Percentiles rank a stretch among this genome's conserved stretches.
phyloP scores from a whole-genome alignment of 2,113 vertebrate species.

The Sebastes schlegelii region DNA sequence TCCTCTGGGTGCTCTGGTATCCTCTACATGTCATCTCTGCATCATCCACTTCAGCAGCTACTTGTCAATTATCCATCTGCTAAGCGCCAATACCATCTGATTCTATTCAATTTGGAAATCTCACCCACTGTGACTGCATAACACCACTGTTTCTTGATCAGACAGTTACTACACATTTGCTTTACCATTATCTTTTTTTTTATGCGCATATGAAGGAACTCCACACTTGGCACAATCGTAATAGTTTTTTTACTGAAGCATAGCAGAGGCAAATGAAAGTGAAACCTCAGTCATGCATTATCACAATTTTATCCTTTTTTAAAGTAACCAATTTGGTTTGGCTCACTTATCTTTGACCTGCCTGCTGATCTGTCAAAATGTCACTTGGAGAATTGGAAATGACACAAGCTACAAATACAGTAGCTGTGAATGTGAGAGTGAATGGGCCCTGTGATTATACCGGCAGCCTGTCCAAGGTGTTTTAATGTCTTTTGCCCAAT shows the following conservation, averaged over 20 bases:
- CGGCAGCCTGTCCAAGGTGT: neutral
- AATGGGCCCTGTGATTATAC: conserved; percentile 15
- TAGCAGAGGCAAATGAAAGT: conserved; percentile 4
- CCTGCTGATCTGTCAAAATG: conserved; percentile 23
- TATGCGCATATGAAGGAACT: neutral
- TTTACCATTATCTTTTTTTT: neutral
- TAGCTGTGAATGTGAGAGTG: conserved; percentile 5
- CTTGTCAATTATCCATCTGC: conserved; percentile 38
- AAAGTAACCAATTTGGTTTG: conserved; percentile 26
- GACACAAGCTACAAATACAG: conserved; percentile 9
- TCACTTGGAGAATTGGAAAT: conserved; percentile 7
- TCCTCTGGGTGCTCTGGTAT: conserved; percentile 24
- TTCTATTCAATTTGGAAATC: conserved; percentile 30
- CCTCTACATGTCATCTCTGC: conserved; percentile 11
- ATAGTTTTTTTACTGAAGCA: conserved; percentile 8
- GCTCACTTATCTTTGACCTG: conserved; percentile 13
- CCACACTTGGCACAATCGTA: conserved; percentile 5
- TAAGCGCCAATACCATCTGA: conserved; percentile 1
- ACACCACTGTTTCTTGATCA: conserved; percentile 2
- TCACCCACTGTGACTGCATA: conserved; percentile 35
- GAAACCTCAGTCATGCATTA: conserved; percentile 10
- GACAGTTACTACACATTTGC: conserved; percentile 3
- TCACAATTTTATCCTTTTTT: conserved; percentile 8
- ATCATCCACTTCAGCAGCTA: conserved; percentile 40
- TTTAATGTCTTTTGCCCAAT: neutral